Base-by-base conservation (phyloP, 2,888 invertebrate genomes). In the Ctena decussata region DNA sequence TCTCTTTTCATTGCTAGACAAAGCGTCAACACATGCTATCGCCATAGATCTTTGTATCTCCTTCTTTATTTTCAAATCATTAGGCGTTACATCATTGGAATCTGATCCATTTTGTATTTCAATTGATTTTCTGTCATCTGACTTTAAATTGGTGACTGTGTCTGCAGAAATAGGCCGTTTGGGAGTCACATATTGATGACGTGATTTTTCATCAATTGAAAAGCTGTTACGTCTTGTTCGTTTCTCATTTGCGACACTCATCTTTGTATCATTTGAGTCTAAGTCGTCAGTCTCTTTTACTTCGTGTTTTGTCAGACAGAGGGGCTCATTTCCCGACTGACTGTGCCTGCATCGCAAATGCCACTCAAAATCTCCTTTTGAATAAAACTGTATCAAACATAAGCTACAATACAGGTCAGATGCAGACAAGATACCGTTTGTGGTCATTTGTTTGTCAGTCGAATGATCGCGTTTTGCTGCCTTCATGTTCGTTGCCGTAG, bases 181-280 rank as follows among this genome's bases (percentile, higher is more conserved):
- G 0, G 86, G 89, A 11, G 72, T 71, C 15, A 39, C 32, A 11
- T 76, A 77, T 15, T 41, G 30, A 18, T 69, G 46, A 24, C 32
- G 44, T 21, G 35, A 53, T 12, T 78, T 30, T n/a, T 82, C 84
- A 69, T 49, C 70, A 3, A 74, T 65, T 0, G 89, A 86, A 69
- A 82, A 86, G 71, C 89, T 89, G 71, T 89, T 86, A 69, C 89
- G 77, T 70, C 89, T 24, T 37, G 32, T 70, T n/a, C 5, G 70
- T n/a, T 32, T 32, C 18, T 6, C 21, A 57, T 76, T 65, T 69
- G 24, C 21, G 6, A 32, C 12, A n/a, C 24, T 39, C n/a, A 27
- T 44, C n/a, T 75, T 75, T 6, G 21, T 11, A 6, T 3, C 5
- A 35, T 70, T 46, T 30, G 35, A 27, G 24, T 73, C 32, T 15